phyloP scores from a whole-genome alignment of 2,797 vertebrate genomes.

The Lepus oiostolus region DNA sequence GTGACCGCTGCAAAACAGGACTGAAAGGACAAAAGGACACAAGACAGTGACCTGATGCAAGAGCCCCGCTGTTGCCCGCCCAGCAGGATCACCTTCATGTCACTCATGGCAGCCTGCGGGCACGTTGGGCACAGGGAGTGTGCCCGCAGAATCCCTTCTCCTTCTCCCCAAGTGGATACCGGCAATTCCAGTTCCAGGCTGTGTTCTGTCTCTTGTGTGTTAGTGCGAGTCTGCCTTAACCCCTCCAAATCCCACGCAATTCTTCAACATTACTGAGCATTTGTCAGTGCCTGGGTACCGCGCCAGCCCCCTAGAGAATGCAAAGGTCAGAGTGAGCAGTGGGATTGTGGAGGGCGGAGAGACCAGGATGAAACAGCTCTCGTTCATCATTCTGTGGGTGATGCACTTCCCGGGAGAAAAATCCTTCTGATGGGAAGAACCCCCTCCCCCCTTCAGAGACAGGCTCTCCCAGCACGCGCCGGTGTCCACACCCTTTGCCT shows the following conservation, averaged over 20 bases:
- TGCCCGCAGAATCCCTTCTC: background rate
- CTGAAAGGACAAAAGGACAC: background rate
- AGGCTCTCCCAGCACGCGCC: no score
- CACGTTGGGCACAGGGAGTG: no score
- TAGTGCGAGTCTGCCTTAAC: background rate
- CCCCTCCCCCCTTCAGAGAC: no score
- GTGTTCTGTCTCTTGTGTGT: background rate
- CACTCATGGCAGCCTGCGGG: no score
- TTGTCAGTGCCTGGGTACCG: background rate
- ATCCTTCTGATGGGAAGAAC: background rate
- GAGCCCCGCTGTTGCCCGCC: conserved; percentile 27
- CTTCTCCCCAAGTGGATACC: background rate
- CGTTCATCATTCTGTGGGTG: background rate
- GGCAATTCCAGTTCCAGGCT: background rate
- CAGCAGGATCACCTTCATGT: no score
- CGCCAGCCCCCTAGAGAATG: background rate
- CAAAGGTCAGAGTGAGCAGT: background rate
- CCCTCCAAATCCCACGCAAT: background rate
- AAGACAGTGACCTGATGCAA: conserved; percentile 27
- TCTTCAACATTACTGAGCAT: background rate
- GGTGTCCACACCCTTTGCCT: no score
- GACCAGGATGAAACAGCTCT: background rate
- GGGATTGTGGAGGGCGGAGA: background rate
- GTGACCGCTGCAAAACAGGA: background rate
- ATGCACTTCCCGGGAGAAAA: background rate